A percentile compares a stretch with the other conserved stretches of the same genome.
phyloP scores from a whole-genome alignment of 2,888 invertebrate species.

The Plebejus anna region DNA sequence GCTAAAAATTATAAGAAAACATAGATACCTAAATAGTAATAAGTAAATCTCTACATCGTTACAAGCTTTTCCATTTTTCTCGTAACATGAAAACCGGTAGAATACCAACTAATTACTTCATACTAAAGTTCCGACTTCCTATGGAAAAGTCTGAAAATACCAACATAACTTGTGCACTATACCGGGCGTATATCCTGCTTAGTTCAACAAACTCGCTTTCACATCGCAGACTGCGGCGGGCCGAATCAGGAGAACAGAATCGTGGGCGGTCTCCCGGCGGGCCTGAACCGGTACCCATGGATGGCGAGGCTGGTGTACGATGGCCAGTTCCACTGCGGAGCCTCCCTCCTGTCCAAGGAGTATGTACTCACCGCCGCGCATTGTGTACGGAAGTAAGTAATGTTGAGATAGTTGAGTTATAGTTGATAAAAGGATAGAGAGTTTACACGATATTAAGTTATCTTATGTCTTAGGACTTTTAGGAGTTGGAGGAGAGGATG shows the following conservation, averaged over 20 bases:
- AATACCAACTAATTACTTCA: not conserved
- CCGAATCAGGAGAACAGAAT: conserved; percentile 92
- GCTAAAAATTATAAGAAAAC: not conserved
- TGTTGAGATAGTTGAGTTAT: too few species aligned
- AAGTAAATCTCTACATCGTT: too few species aligned
- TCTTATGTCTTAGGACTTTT: too few species aligned
- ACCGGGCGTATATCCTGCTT: conserved; percentile 38
- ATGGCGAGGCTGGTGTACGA: conserved; percentile 92
- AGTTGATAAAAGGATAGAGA: too few species aligned
- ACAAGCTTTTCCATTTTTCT: not conserved
- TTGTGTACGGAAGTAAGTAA: conserved; percentile 86
- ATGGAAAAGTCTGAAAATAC: not conserved
- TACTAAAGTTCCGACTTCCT: not conserved
- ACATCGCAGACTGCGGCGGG: conserved; percentile 86
- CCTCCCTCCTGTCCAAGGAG: conserved; percentile 89
- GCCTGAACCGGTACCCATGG: conserved; percentile 92
- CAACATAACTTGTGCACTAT: not conserved
- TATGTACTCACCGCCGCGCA: conserved; percentile 93
- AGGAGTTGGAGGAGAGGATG: too few species aligned
- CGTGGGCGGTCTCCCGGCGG: conserved; percentile 90
- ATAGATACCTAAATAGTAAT: not conserved
- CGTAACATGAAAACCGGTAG: not conserved
- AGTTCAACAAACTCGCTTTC: conserved; percentile 51
- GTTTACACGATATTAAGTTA: too few species aligned
- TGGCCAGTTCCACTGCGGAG: conserved; percentile 93